Base-by-base conservation (phyloP, 2,888 invertebrate genomes). In the Eumacrocentrus americanus region DNA sequence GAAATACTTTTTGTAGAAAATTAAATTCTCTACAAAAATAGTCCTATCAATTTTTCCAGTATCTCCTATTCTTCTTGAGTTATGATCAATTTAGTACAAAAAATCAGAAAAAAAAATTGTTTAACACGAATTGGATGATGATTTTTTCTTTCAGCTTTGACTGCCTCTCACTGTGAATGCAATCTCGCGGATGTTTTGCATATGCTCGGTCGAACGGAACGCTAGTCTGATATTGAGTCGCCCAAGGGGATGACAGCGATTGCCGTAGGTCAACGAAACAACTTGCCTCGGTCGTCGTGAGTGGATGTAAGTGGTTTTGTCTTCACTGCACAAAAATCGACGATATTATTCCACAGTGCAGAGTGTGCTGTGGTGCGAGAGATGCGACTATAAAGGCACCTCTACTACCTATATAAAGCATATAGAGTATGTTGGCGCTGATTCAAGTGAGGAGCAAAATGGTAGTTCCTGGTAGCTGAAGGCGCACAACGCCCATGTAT, bases 381-480 rank as follows among this genome's bases (percentile, higher is more conserved):
- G n/a, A n/a, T n/a, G 38, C 22, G 51, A 14, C 1, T 16, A 23
- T 3, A 25, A 46, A 23, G 22, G 22, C 1, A 42, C 9, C 18
- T 18, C 18, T 11, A 42, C 11, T 42, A 42, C 20, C 12, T 37
- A 20, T 22, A 54, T n/a, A n/a, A n/a, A n/a, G n/a, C n/a, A n/a
- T n/a, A n/a, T n/a, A n/a, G n/a, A 53, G 57, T 61, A 47, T 62
- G 63, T 67, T 66, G 64, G 64, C 62, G 61, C 62, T 66, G 59
- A 61, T 65, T 66, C 60, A 67, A 67, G 67, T 66, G 58, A 66
- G 67, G 58, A 67, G 67, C 67, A 67, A 67, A 67, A 67, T 69
- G 62, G 69, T 67, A 63, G 67, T 68, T 65, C 62, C 64, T 62
- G 66, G 67, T 69, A 69, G 69, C 69, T 68, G 55, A 68, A 67